These are phyloP conservation scores for Scrobipalpa atriplicella DNA, from an alignment of 2,888 invertebrate genomes.

Conservation along the genomic window DNA sequence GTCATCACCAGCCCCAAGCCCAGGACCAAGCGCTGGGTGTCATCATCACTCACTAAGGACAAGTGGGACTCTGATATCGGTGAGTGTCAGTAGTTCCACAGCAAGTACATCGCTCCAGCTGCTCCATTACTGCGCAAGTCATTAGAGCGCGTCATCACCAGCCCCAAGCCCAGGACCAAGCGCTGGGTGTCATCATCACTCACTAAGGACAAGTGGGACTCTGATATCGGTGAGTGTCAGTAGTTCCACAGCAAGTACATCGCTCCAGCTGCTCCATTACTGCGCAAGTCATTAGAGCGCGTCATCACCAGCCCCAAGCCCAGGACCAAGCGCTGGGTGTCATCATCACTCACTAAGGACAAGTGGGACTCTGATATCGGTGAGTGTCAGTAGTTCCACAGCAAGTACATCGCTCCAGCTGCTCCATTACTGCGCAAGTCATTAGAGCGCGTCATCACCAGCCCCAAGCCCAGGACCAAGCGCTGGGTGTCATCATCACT, in stretches of 20 bases:
- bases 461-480: conserved; percentile 89
- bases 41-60: conserved; percentile 94
- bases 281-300: conserved; percentile 89
- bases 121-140: conserved; percentile 90
- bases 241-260: conserved; percentile 98
- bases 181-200: conserved; percentile 98
- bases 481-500: conserved; percentile 98
- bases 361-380: conserved; percentile 84
- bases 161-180: conserved; percentile 89
- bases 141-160: conserved; percentile 91
- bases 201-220: conserved; percentile 91
- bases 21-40: conserved; percentile 93
- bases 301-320: conserved; percentile 91
- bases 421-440: conserved; percentile 90
- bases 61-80: conserved; percentile 84
- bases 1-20: conserved; percentile 91
- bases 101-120: conserved; percentile 93
- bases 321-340: conserved; percentile 93
- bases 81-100: conserved; percentile 94
- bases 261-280: conserved; percentile 91
- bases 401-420: conserved; percentile 93
- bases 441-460: conserved; percentile 91
- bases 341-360: conserved; percentile 94
- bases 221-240: conserved; percentile 34
- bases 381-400: conserved; percentile 94